Evolutionary conservation across 1,140 invertebrate genomes (phyloP), one percentile per base, ranked within the genome.

Genomic region (Pygmarrhopalites habei): DNA sequence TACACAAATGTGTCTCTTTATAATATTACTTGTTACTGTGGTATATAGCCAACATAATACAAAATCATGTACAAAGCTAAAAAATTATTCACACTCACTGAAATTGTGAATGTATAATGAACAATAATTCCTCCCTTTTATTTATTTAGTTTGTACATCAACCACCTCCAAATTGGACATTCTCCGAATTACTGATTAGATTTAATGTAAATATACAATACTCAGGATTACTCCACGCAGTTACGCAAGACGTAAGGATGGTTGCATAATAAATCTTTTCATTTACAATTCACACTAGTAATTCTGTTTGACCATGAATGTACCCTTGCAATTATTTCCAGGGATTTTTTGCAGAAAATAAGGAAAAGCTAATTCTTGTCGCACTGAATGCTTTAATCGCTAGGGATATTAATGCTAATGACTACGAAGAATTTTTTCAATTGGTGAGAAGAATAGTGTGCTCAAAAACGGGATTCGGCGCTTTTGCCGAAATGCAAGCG

Each of bases 131-230:
- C n/a, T n/a, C n/a, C n/a, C n/a, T n/a, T 65, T 80, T 83, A 49
- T 88, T 92, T 74, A 79, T 95, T 26, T 89, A 89, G 74, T 88
- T 91, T 70, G 78, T 92, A n/a, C 82, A 87, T 64, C 81, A 85
- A 70, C 82, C 84, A 62, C 86, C 87, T 72, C 82, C 80, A 35
- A 76, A 76, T 19, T 79, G 79, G 72, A 72, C 74, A 10, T 80
- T 82, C 65, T 72, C 76, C 64, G 80, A 84, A 58, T 76, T 81
- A 47, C 83, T 98, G 2, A 83, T 89, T 60, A 79, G 95, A 67
- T 99, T 99, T 75, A 99, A 99, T 79, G 89, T 91, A 47, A 99
- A 99, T 76, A 83, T 98, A 71, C 90, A 95, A 3, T 99, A 99
- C 76, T 97, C 91, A 78, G 96, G 97, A 29, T 84, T 99, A 32